These are phyloP conservation scores for Drosophila sechellia DNA, from an alignment of 1,140 invertebrate genomes.

Conservation along the genomic window DNA sequence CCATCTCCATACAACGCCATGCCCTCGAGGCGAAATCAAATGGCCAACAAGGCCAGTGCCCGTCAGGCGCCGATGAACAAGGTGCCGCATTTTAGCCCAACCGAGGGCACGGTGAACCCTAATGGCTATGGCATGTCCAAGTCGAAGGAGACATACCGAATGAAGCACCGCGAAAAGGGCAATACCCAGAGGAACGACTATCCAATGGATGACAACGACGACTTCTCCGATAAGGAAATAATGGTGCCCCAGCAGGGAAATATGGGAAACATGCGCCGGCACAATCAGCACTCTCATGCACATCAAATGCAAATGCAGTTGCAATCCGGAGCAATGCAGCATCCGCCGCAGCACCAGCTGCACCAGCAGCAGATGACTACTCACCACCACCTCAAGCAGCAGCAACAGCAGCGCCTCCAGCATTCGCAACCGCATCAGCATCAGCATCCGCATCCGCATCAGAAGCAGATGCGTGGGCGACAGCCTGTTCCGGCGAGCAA, in stretches of 20 bases:
- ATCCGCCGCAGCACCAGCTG: constrained; percentile 59
- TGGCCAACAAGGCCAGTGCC: constrained; percentile 33
- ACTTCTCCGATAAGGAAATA: constrained; percentile 50
- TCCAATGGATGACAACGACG: constrained; percentile 10
- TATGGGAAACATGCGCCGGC: constrained; percentile 9
- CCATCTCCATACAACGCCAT: constrained; percentile 36
- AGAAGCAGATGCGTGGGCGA: constrained; percentile 30
- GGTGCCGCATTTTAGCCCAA: constrained; percentile 31
- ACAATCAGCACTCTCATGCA: constrained; percentile 10
- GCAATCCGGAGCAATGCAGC: not conserved
- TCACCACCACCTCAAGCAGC: constrained; percentile 15
- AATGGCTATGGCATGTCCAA: constrained; percentile 22
- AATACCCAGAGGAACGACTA: constrained; percentile 37
- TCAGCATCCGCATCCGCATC: constrained; percentile 23
- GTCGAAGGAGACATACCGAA: constrained; percentile 21
- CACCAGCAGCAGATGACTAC: constrained; percentile 60
- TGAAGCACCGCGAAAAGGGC: constrained; percentile 20
- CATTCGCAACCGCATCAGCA: constrained; percentile 8
- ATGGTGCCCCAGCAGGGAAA: constrained; percentile 5
- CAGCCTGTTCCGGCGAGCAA: constrained; percentile 12
- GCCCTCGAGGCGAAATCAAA: constrained; percentile 37
- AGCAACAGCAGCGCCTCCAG: constrained; percentile 29
- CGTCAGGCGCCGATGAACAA: constrained; percentile 44
- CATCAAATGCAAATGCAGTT: constrained; percentile 17
- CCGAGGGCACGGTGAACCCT: constrained; percentile 25